Percentiles rank a stretch among this genome's conserved stretches.
Conservation (phyloP, 2,797 vertebrate species). For the Rhinogobio ventralis region DNA sequence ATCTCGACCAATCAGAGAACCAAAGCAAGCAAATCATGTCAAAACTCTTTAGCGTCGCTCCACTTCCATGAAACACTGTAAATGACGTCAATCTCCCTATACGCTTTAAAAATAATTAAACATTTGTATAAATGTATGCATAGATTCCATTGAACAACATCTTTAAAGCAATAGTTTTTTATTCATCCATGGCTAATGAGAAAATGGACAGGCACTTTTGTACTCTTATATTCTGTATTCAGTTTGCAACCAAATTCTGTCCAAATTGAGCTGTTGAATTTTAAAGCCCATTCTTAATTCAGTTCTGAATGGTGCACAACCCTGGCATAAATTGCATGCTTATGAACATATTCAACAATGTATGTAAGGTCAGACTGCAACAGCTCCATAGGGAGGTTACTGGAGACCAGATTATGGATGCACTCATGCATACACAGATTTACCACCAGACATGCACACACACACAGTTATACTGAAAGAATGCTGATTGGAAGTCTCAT, state of each 20-base stretch:
- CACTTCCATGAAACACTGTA: not conserved
- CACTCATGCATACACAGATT: slow-evolving; percentile 2
- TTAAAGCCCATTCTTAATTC: slow-evolving; percentile 6
- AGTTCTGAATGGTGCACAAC: not conserved
- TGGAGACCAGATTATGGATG: slow-evolving; percentile 4
- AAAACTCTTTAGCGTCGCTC: not conserved
- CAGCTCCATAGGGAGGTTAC: not conserved
- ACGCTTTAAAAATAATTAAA: not conserved
- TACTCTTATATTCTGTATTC: not conserved
- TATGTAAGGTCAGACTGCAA: slow-evolving; percentile 21
- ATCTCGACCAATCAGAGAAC: not conserved
- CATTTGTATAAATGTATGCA: not conserved
- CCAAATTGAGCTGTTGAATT: slow-evolving; percentile 25
- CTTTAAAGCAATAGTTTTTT: not conserved
- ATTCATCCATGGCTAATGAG: not conserved
- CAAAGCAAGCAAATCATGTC: not conserved
- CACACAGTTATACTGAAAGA: slow-evolving; percentile 26
- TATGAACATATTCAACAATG: slow-evolving; percentile 28
- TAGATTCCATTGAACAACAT: not conserved
- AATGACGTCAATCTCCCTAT: not conserved
- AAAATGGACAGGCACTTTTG: not conserved
- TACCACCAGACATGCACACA: not conserved
- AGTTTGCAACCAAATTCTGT: not conserved
- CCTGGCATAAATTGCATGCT: slow-evolving; percentile 18
- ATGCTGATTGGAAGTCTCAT: slow-evolving; percentile 61